Conservation (phyloP, 2,797 vertebrate species). For the Protonibea diacanthus region DNA sequence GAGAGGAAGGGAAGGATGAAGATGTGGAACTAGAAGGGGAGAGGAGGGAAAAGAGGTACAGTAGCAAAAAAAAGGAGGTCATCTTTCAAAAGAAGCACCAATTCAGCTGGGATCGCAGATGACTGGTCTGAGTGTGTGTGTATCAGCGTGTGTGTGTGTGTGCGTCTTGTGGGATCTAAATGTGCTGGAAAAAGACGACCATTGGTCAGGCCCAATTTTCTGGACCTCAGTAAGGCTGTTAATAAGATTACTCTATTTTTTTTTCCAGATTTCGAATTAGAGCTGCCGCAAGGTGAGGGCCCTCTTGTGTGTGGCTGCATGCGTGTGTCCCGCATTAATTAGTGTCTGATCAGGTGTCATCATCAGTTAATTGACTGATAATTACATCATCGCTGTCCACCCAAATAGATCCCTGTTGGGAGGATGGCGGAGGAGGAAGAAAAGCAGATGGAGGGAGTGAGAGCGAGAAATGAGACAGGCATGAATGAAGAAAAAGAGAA, state of each 20-base stretch:
- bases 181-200: not conserved
- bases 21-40: slow-evolving; percentile 7
- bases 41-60: slow-evolving; percentile 24
- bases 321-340: slow-evolving; percentile 41
- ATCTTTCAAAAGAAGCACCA: slow-evolving; percentile 46
- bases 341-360: slow-evolving; percentile 68
- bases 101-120: slow-evolving; percentile 35
- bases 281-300: slow-evolving; percentile 10
- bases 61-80: slow-evolving; percentile 52
- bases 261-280: slow-evolving; percentile 17
- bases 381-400: slow-evolving; percentile 58
- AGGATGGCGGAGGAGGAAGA: not conserved
- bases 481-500: not conserved
- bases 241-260: slow-evolving; percentile 11
- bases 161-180: not conserved
- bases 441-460: slow-evolving; percentile 23
- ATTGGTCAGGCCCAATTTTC: slow-evolving; percentile 36
- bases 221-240: slow-evolving; percentile 14
- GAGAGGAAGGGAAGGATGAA: not conserved
- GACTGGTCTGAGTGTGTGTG: slow-evolving; percentile 22
- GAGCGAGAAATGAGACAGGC: slow-evolving; percentile 19
- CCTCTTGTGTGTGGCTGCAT: slow-evolving; percentile 8
- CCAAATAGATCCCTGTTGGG: slow-evolving; percentile 38
- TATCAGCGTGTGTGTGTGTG: not conserved
- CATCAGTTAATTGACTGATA: slow-evolving; percentile 68